A percentile compares a stretch with the other conserved stretches of the same genome.
phyloP scores from a whole-genome alignment of 2,113 vertebrate genomes.

The Myrmophylax atrothorax region DNA sequence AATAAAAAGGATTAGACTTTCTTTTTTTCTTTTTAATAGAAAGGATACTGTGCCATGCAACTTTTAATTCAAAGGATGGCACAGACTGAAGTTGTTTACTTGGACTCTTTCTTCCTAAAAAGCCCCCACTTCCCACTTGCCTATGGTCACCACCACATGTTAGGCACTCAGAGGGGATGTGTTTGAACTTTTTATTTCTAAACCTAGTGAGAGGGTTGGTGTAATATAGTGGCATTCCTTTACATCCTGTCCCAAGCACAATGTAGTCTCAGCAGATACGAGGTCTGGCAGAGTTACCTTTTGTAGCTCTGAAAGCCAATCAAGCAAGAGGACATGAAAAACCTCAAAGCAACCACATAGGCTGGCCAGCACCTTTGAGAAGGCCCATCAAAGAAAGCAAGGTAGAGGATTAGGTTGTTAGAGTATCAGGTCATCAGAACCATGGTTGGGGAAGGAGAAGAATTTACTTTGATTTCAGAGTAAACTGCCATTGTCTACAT shows the following conservation, averaged over 20 bases:
- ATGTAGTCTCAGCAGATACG: slow-evolving; percentile 25
- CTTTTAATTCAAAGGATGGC: slow-evolving; percentile 31
- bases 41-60: not conserved
- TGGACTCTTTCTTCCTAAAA: slow-evolving; percentile 46
- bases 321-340: slow-evolving; percentile 32
- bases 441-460: not conserved
- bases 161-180: slow-evolving; percentile 29
- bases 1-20: not conserved
- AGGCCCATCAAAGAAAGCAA: slow-evolving; percentile 46
- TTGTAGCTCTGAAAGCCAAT: slow-evolving; percentile 32
- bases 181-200: slow-evolving; percentile 66
- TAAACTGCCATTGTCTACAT: not conserved
- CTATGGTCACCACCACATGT: slow-evolving; percentile 33
- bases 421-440: not conserved
- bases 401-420: not conserved
- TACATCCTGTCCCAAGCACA: slow-evolving; percentile 41
- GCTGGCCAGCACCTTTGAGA: slow-evolving; percentile 10
- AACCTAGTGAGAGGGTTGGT: slow-evolving; percentile 51
- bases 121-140: slow-evolving; percentile 57
- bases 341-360: slow-evolving; percentile 24
- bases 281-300: slow-evolving; percentile 43
- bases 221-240: slow-evolving; percentile 45
- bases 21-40: not conserved
- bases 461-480: slow-evolving; percentile 6
- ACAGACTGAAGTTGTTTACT: slow-evolving; percentile 26